These are phyloP conservation scores for Cheirogaleus medius DNA, from an alignment of 2,113 vertebrate genomes.

Conservation along the genomic window DNA sequence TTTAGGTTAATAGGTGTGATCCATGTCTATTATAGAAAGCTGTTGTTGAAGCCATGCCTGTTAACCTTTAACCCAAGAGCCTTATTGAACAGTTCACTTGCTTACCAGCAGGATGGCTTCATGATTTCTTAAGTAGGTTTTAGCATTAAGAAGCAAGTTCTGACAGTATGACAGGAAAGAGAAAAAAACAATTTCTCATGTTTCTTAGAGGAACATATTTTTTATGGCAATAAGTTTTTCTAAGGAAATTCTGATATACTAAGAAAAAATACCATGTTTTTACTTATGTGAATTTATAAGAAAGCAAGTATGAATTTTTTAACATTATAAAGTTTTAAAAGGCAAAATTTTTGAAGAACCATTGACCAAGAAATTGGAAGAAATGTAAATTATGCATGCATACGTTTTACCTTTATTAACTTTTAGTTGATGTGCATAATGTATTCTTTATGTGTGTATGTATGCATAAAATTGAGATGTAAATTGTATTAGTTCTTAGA, in stretches of 20 bases:
- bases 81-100: slow-evolving; percentile 45
- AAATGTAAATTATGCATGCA: background rate
- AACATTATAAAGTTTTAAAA: background rate
- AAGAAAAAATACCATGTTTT: background rate
- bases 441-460: background rate
- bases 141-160: background rate
- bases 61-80: slow-evolving; percentile 7
- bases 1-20: slow-evolving; percentile 37
- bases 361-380: background rate
- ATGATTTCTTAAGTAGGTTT: background rate
- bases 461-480: background rate
- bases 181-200: background rate
- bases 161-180: background rate
- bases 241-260: background rate
- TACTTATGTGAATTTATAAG: background rate
- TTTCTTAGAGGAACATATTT: background rate
- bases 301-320: background rate
- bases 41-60: slow-evolving; percentile 26
- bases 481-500: background rate
- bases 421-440: background rate
- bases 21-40: slow-evolving; percentile 15
- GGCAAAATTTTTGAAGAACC: background rate
- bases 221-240: background rate
- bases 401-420: slow-evolving; percentile 11
- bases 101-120: background rate